Percentiles rank a stretch among this genome's conserved stretches.
phyloP scores from a whole-genome alignment of 2,113 vertebrate species.

The Crotalus horridus region DNA sequence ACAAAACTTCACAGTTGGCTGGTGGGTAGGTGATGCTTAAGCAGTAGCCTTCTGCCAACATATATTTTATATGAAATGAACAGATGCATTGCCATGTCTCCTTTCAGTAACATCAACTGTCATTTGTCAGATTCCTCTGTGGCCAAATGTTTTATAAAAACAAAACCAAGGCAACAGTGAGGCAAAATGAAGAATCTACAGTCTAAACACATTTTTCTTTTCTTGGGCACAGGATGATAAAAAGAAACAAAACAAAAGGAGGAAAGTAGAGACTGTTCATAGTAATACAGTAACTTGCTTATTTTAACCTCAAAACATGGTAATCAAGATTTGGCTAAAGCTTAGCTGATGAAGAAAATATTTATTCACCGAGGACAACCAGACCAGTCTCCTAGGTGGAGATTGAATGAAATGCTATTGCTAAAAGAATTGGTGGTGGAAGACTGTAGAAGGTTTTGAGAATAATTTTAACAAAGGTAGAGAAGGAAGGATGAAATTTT shows the following conservation, averaged over 20 bases:
- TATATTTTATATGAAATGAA: not conserved
- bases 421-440: not conserved
- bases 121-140: not conserved
- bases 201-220: conserved; percentile 4
- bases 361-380: not conserved
- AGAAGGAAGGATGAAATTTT: not conserved
- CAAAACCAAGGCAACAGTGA: conserved; percentile 27
- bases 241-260: not conserved
- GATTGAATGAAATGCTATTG: not conserved
- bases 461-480: not conserved
- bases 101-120: conserved; percentile 8
- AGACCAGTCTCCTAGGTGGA: not conserved
- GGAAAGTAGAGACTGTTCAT: not conserved
- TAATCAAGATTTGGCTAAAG: not conserved
- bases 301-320: not conserved
- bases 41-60: not conserved
- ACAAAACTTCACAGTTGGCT: not conserved
- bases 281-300: not conserved
- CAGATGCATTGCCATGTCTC: conserved; percentile 14
- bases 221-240: not conserved
- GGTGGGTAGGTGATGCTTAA: not conserved
- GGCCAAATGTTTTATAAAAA: conserved; percentile 21
- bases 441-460: not conserved
- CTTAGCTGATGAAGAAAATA: not conserved
- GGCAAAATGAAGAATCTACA: conserved; percentile 1